These are phyloP conservation scores for Dicrurus megarhynchus DNA, from an alignment of 2,113 vertebrate genomes.

Conservation along the genomic window DNA sequence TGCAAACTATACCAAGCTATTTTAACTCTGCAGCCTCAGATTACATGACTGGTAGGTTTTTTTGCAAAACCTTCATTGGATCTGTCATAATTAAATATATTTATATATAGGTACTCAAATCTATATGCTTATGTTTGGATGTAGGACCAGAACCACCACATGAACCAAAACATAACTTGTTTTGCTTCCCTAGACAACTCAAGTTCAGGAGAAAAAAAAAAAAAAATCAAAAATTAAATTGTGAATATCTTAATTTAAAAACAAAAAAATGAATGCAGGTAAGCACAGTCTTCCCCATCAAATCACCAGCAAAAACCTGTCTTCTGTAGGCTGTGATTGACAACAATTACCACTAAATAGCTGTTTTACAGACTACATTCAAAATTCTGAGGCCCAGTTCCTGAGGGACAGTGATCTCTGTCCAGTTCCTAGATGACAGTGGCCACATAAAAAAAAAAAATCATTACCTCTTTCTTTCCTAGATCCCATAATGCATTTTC, in stretches of 20 bases:
- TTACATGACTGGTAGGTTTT: background rate
- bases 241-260: background rate
- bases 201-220: rapidly evolving
- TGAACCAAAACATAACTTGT: background rate
- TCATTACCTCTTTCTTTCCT: background rate
- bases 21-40: background rate
- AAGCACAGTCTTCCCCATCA: background rate
- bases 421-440: background rate
- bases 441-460: background rate
- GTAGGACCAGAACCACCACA: background rate
- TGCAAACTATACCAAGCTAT: background rate
- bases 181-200: background rate
- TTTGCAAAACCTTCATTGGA: background rate
- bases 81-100: background rate
- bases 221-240: background rate
- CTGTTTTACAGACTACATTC: background rate
- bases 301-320: background rate
- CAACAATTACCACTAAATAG: background rate
- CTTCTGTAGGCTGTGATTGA: background rate
- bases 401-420: background rate
- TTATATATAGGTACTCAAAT: background rate
- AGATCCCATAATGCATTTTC: background rate
- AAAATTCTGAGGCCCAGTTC: background rate
- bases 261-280: background rate
- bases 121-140: background rate